Evolutionary conservation across 1,140 invertebrate species (phyloP).

Genomic region (Trachelipus rathkii): DNA sequence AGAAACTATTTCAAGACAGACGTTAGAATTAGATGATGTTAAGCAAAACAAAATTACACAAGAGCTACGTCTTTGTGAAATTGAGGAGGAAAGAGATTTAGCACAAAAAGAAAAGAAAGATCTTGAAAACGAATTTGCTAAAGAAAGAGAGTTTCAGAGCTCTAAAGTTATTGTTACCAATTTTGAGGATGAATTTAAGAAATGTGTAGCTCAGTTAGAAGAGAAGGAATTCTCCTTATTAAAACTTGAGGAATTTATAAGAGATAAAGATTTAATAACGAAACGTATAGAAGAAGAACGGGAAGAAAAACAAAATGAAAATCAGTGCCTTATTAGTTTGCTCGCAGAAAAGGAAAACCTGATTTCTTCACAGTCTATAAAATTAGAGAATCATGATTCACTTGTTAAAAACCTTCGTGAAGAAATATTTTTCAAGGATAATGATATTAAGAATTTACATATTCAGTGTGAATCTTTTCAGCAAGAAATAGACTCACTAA

Average conservation of each 20-base stretch:
- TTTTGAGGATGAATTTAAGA: slow-evolving; percentile 48
- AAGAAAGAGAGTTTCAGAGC: slow-evolving; percentile 30
- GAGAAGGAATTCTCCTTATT: slow-evolving; percentile 51
- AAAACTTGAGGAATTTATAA: slow-evolving; percentile 48
- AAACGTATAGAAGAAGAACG: slow-evolving; percentile 30
- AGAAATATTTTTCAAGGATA: background rate
- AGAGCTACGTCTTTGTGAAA: slow-evolving; percentile 38
- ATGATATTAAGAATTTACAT: slow-evolving; percentile 24
- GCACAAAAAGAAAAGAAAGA: slow-evolving; percentile 46
- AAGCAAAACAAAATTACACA: slow-evolving; percentile 43
- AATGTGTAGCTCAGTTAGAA: slow-evolving; percentile 47
- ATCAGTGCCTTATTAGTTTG: slow-evolving; percentile 40
- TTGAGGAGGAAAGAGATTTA: slow-evolving; percentile 46
- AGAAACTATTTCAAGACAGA: slow-evolving; percentile 57
- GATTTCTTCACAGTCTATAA: background rate
- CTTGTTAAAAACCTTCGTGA: background rate
- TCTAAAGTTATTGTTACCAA: slow-evolving; percentile 40
- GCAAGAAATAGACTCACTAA: background rate
- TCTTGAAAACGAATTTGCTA: slow-evolving; percentile 44
- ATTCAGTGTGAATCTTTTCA: background rate
- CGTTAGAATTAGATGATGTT: slow-evolving; percentile 58
- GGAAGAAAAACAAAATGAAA: slow-evolving; percentile 38
- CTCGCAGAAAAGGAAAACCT: slow-evolving; percentile 42
- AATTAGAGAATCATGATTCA: background rate
- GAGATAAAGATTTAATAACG: slow-evolving; percentile 41